phyloP scores from a whole-genome alignment of 2,888 invertebrate species.

The Amphimallon solstitiale region DNA sequence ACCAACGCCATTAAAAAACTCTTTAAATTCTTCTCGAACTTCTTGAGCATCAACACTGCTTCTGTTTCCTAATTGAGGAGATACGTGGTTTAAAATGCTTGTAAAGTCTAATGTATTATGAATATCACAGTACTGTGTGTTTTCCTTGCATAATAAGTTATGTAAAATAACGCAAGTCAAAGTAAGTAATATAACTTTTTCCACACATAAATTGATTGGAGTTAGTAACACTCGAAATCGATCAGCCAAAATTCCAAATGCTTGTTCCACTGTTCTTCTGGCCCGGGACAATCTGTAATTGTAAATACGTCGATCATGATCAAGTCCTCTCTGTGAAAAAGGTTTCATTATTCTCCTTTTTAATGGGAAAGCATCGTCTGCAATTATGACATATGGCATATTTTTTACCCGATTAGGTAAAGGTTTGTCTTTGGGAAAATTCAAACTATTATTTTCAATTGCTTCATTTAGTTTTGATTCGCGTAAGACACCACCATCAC shows the following conservation, averaged over 20 bases:
- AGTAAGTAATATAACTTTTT: conserved; percentile 37
- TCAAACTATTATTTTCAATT: conserved; percentile 43
- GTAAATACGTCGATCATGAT: conserved; percentile 48
- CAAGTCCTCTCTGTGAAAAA: conserved; percentile 47
- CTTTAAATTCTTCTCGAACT: too few species aligned
- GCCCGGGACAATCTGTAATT: conserved; percentile 49
- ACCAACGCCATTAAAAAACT: too few species aligned
- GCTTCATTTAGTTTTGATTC: conserved; percentile 42
- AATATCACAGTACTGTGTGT: too few species aligned
- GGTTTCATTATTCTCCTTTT: conserved; percentile 47
- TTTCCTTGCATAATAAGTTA: conserved; percentile 36
- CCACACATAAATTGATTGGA: conserved; percentile 34
- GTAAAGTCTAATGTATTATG: too few species aligned
- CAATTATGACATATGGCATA: conserved; percentile 39
- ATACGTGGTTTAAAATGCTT: too few species aligned
- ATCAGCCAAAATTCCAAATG: conserved; percentile 40
- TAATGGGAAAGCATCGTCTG: conserved; percentile 52
- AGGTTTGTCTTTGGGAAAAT: conserved; percentile 34
- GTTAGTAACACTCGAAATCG: conserved; percentile 40
- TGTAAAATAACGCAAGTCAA: conserved; percentile 40
- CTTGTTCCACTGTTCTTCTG: conserved; percentile 40
- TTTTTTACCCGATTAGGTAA: conserved; percentile 41
- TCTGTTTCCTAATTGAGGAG: too few species aligned
- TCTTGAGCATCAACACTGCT: too few species aligned
- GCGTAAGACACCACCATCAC: conserved; percentile 48